Evolutionary conservation across 2,113 vertebrate genomes (phyloP).

Genomic region (Melanerpes aurifrons): DNA sequence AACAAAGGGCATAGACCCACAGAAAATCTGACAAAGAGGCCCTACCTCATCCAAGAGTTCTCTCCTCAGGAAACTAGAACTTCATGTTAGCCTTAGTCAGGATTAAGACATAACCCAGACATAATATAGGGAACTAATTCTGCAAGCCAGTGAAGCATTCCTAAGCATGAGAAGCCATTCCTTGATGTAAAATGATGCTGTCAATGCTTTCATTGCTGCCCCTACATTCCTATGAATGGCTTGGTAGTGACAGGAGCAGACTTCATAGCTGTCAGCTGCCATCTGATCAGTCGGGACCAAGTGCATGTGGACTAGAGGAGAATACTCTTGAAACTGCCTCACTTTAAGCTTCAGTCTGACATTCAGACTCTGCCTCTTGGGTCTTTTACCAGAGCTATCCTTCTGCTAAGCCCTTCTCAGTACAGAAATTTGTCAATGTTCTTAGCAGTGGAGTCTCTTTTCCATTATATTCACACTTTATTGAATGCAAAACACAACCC

Average conservation of each 20-base stretch:
- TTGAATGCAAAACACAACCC: background rate
- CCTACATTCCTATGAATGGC: background rate
- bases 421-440: rapidly evolving
- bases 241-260: background rate
- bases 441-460: background rate
- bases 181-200: background rate
- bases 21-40: background rate
- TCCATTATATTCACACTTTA: background rate
- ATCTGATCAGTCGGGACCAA: rapidly evolving
- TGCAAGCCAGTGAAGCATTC: background rate
- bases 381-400: background rate
- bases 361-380: background rate
- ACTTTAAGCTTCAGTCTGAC: background rate
- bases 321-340: background rate
- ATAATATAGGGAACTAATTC: background rate
- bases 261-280: background rate
- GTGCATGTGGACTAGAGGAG: background rate
- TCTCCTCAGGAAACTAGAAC: background rate
- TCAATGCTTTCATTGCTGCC: background rate
- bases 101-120: background rate
- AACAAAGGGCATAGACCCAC: background rate
- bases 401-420: background rate
- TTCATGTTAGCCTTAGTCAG: background rate
- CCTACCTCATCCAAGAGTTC: background rate
- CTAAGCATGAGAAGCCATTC: background rate